These are phyloP conservation scores for Hirtodrosophila duncani DNA, from an alignment of 2,888 invertebrate genomes.

Conservation along the genomic window DNA sequence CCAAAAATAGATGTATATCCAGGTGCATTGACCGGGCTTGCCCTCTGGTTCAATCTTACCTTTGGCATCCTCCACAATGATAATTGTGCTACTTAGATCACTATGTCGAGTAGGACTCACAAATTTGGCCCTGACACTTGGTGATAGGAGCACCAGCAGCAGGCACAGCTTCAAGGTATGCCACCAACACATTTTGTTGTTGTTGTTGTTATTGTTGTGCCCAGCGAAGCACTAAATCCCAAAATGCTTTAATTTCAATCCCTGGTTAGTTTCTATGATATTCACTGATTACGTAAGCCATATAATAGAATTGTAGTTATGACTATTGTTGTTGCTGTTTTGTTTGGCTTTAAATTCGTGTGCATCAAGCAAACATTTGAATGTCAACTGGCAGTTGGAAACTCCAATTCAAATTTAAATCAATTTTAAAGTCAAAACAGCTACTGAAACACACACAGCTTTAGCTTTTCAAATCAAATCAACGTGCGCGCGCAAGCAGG, in stretches of 20 bases:
- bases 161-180: constrained; percentile 8
- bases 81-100: constrained; percentile 76
- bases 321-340: no score
- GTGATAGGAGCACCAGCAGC: constrained; percentile 14
- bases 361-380: constrained; percentile 10
- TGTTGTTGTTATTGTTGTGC: constrained; percentile 7
- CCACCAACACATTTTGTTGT: constrained; percentile 2
- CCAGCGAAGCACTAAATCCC: constrained; percentile 29
- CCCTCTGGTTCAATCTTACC: constrained; percentile 56
- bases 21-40: constrained; percentile 56
- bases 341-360: constrained; percentile 27
- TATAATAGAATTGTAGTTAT: no score
- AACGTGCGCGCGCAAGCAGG: constrained; percentile 19
- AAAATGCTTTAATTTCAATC: constrained; percentile 8
- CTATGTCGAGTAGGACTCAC: constrained; percentile 61
- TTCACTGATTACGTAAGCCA: constrained; percentile 70
- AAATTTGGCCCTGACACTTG: constrained; percentile 43
- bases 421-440: no score
- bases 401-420: no score
- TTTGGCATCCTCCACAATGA: constrained; percentile 79
- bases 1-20: constrained; percentile 21
- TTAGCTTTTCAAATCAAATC: no score
- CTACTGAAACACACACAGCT: no score
- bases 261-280: constrained; percentile 15
- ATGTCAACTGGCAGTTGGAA: constrained; percentile 22